phyloP scores from a whole-genome alignment of 2,113 vertebrate species.

The Miniopterus natalensis region DNA sequence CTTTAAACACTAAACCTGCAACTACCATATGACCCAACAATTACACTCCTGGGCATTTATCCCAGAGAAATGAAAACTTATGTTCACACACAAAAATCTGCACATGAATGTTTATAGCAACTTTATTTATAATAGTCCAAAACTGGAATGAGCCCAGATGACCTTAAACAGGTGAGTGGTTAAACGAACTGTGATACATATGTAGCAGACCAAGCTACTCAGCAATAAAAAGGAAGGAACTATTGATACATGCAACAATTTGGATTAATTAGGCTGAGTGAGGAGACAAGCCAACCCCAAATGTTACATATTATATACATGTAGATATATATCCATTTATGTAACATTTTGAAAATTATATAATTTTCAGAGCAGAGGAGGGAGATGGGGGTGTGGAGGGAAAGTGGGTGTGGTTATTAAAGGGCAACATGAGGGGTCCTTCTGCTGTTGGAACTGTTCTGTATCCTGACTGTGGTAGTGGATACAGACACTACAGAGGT shows the following conservation, averaged over 20 bases:
- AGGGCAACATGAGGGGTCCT: neutral
- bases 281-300: conserved; percentile 3
- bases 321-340: neutral
- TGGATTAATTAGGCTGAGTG: neutral
- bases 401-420: neutral
- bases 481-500: neutral
- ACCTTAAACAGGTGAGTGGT: conserved; percentile 47
- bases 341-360: conserved; percentile 13
- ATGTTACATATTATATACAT: neutral
- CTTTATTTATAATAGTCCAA: conserved; percentile 44
- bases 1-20: conserved; percentile 10
- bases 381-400: neutral
- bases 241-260: neutral
- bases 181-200: conserved; percentile 18
- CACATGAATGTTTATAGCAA: neutral
- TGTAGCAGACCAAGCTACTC: neutral
- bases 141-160: neutral
- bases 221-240: conserved; percentile 4
- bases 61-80: conserved; percentile 41
- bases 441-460: neutral
- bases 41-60: conserved; percentile 50
- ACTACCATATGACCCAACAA: neutral
- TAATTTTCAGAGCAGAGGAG: neutral
- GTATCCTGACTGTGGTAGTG: neutral
- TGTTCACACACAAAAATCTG: conserved; percentile 4